Conservation (phyloP, 2,888 invertebrate genomes). For the Protonemura montana region DNA sequence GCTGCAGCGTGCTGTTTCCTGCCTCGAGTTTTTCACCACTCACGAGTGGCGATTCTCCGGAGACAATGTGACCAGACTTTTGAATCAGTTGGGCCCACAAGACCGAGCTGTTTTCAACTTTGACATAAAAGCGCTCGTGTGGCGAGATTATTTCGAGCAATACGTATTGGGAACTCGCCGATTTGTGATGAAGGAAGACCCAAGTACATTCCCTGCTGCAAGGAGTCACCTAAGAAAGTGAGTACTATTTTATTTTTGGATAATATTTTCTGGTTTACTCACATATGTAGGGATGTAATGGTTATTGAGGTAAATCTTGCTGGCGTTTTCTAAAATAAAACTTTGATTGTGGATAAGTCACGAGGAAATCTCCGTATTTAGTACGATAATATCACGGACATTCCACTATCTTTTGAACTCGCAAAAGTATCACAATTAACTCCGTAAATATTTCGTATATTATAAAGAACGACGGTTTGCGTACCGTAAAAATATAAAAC, state of each 20-base stretch:
- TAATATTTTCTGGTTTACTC: too few relatives aligned
- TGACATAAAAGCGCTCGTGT: constrained; percentile 61
- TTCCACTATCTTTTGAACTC: too few relatives aligned
- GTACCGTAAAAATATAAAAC: too few relatives aligned
- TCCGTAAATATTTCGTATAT: too few relatives aligned
- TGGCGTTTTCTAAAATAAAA: too few relatives aligned
- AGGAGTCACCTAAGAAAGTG: constrained; percentile 56
- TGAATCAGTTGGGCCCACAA: constrained; percentile 55
- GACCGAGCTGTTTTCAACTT: constrained; percentile 61
- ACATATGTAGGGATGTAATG: too few relatives aligned
- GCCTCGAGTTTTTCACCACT: constrained; percentile 65
- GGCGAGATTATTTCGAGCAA: constrained; percentile 63
- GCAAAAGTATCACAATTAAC: too few relatives aligned
- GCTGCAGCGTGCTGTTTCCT: constrained; percentile 60
- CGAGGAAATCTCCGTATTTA: too few relatives aligned
- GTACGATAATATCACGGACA: too few relatives aligned
- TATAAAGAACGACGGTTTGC: too few relatives aligned
- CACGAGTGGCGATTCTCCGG: constrained; percentile 62
- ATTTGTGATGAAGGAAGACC: constrained; percentile 63
- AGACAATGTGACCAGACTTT: constrained; percentile 57
- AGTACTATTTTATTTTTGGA: constrained; percentile 44
- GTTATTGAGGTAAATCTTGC: too few relatives aligned
- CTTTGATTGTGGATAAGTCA: too few relatives aligned
- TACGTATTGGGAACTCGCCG: constrained; percentile 63
- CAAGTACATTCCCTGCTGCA: constrained; percentile 58